Percentiles rank a stretch among this genome's conserved stretches.
Conservation (phyloP, 2,888 invertebrate species). For the Dorcus parallelipipedus region DNA sequence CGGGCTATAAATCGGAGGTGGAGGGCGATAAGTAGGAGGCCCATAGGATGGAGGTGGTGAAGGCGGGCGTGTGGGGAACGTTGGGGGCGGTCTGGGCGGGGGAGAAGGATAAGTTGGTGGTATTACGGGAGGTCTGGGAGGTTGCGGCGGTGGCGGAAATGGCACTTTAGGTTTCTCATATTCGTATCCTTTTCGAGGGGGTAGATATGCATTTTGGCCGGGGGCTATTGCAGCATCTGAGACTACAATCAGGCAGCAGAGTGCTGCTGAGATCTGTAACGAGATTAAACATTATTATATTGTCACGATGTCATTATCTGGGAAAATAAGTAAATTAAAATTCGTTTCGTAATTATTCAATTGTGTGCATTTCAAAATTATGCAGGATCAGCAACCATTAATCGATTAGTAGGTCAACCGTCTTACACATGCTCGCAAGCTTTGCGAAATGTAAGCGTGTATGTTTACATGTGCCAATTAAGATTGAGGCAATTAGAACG, state of each 20-base stretch:
- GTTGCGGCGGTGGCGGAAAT: conserved; percentile 49
- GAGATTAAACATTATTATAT: conserved; percentile 1
- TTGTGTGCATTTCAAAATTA: too few relatives aligned
- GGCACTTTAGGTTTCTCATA: conserved; percentile 67
- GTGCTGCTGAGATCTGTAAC: conserved; percentile 55
- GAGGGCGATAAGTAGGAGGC: conserved; percentile 17
- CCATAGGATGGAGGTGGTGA: conserved; percentile 18
- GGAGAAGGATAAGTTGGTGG: conserved; percentile 19
- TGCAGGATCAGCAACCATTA: too few relatives aligned
- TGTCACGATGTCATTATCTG: too few relatives aligned
- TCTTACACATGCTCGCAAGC: too few relatives aligned
- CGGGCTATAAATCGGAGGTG: not conserved
- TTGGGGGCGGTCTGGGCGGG: too few relatives aligned
- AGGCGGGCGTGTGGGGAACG: conserved; percentile 4
- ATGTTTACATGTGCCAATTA: too few relatives aligned
- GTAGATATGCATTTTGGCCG: conserved; percentile 73
- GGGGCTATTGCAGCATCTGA: conserved; percentile 55
- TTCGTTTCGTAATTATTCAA: too few relatives aligned
- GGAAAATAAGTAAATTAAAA: too few relatives aligned
- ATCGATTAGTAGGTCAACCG: too few relatives aligned
- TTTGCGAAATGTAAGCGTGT: too few relatives aligned
- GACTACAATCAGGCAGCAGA: conserved; percentile 49
- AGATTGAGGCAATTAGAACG: too few relatives aligned
- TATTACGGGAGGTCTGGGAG: conserved; percentile 21
- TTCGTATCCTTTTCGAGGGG: conserved; percentile 69